These are phyloP conservation scores for Masnerella sp. DNA, from an alignment of 2,888 invertebrate species.

Conservation along the genomic window DNA sequence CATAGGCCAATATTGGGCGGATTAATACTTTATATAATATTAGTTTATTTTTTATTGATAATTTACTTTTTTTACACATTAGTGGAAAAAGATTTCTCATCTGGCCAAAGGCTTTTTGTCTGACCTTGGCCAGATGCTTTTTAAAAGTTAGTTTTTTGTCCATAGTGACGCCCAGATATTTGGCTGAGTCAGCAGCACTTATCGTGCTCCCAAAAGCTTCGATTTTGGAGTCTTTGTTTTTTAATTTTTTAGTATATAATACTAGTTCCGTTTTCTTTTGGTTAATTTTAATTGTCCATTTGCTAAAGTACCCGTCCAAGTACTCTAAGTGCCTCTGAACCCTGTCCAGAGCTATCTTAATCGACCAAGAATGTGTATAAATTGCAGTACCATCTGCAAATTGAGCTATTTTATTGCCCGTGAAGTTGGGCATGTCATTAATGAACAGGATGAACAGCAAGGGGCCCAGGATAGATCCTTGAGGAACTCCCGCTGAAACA, in stretches of 20 bases:
- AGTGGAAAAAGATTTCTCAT: conserved; percentile 4
- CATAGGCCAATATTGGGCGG: conserved; percentile 4
- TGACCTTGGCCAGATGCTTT: background rate
- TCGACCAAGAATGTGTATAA: background rate
- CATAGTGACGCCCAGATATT: conserved; percentile 5
- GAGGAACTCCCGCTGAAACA: conserved; percentile 1
- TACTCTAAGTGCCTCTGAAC: background rate
- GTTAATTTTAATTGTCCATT: conserved; percentile 6
- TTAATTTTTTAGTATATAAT: background rate
- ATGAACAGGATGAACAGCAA: background rate
- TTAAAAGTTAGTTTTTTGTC: conserved; percentile 5
- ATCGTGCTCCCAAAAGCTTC: background rate
- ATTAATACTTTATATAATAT: conserved; percentile 15
- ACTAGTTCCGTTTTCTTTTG: background rate
- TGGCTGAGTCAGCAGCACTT: background rate
- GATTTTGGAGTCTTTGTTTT: background rate
- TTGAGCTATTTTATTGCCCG: conserved; percentile 1
- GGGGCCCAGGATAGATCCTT: conserved; percentile 2
- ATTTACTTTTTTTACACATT: background rate
- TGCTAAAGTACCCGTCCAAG: background rate
- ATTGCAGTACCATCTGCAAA: conserved; percentile 18
- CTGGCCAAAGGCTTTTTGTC: background rate
- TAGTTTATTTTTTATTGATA: conserved; percentile 12
- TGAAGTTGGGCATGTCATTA: conserved; percentile 3
- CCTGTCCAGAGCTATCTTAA: background rate